Conservation (phyloP, 2,113 vertebrate species). For the Dendrocopos noguchii region DNA sequence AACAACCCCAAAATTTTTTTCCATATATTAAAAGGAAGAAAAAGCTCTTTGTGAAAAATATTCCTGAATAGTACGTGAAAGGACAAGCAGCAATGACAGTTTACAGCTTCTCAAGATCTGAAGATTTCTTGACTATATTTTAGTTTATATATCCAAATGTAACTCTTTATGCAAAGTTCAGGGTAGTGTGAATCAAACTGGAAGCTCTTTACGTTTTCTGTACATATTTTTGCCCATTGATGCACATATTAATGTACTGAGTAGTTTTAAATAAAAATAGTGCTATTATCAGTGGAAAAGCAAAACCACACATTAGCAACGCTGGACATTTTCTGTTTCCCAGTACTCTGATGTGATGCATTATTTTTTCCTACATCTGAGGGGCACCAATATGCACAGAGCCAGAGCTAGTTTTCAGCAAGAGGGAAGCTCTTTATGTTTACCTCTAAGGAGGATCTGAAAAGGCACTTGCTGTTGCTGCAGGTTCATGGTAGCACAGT, state of each 20-base stretch:
- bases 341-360: neutral
- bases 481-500: neutral
- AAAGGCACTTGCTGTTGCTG: neutral
- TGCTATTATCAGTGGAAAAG: neutral
- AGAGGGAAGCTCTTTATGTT: neutral
- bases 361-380: neutral
- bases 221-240: neutral
- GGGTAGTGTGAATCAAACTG: neutral
- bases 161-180: neutral
- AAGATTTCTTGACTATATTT: neutral
- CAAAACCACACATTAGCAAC: neutral
- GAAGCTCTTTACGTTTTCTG: neutral
- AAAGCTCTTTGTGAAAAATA: neutral
- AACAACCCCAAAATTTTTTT: neutral
- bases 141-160: neutral
- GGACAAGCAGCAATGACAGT: neutral
- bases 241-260: fast-evolving
- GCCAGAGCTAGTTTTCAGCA: neutral
- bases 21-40: neutral
- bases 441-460: neutral
- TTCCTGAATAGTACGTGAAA: neutral
- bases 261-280: neutral
- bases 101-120: neutral
- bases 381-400: fast-evolving
- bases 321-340: neutral